Base-by-base conservation (phyloP, 2,797 vertebrate species). In the Sebastes matsubarae region DNA sequence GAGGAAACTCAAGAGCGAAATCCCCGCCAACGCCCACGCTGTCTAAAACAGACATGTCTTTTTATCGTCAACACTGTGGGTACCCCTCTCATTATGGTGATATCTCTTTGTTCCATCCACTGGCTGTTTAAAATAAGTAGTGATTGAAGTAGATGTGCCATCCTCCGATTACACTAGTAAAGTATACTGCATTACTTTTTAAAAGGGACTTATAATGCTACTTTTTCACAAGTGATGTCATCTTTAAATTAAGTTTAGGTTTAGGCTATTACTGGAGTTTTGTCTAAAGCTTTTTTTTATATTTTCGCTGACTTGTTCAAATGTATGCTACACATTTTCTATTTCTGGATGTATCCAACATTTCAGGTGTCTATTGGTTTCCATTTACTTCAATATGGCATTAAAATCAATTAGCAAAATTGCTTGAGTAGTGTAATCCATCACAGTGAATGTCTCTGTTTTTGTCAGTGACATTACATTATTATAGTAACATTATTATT, bases 1-100 rank as follows among this genome's bases (percentile, higher is more conserved):
- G 55, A 85, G 83, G 69, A 70, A 88, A 77, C 77, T 52, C 52
- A 32, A 68, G 79, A 91, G 79, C 88, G 86, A 87, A 77, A 82
- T 81, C 73, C 88, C 76, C 50, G 8, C 73, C 79, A 82, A 81
- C 70, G 36, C 86, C 84, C 76, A 83, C 77, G 16, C 85, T 54
- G 69, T 84, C 82, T 55, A 66, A 86, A 86, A 74, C 75, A 81
- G 58, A 87, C 32, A 9, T 29, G 30, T 75, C 76, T 82, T 80
- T 88, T 65, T 75, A 71, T 72, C 64, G 6, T 82, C 83, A 77
- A 68, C 55, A 84, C 76, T 61, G 82, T 52, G 69, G 81, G 75
- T 57, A 61, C 65, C 75, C 75, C 64, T 29, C 66, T 83, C 73
- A 61, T 74, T 68, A 73, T 86, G 4, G 24, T 38, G 55, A 75